Base-by-base conservation (phyloP, 2,888 invertebrate genomes). In the Pardosa pseudoannulata region DNA sequence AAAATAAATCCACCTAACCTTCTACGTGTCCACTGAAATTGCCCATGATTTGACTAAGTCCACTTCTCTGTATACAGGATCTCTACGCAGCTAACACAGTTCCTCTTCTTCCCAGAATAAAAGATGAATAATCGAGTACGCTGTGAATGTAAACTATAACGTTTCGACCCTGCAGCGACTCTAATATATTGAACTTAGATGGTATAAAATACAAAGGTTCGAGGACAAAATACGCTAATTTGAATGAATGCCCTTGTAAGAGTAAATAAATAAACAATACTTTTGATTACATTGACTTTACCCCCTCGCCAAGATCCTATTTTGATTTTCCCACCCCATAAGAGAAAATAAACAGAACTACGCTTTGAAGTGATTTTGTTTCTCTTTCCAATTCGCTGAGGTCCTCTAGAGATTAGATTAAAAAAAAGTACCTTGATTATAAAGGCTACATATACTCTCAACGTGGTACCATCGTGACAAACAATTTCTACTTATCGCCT, bases 161-260 rank as follows among this genome's bases (percentile, higher is more conserved):
- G 29, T 13, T 11, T 29, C 62, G 11, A 19, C 28, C 28, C 13
- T 29, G 29, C 16, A 29, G 67, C n/a, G n/a, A 36, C 9, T 32
- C 32, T 11, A 70, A 81, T 75, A 81, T 31, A 13, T 23, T n/a
- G n/a, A 13, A 6, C 36, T 27, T 9, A 16, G 27, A 39, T 39
- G 36, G 68, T 70, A 75, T 76, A 71, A 76, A 83, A 83, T 83
- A 83, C 82, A 83, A 81, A 83, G 82, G 76, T 76, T 76, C 65
- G 82, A 39, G 76, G 76, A 36, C 76, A 76, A 76, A 83, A 71
- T 76, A 28, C 82, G 62, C 62, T 82, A 62, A 82, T 74, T 74
- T 75, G 64, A 70, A 75, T 70, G 28, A 67, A 31, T 56, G 82
- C 70, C 82, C 82, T 76, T 83, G 81, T 64, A 29, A 11, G 64